Evolutionary conservation across 1,140 invertebrate genomes (phyloP), one percentile per base, ranked within the genome.

Genomic region (Planococcus citri): DNA sequence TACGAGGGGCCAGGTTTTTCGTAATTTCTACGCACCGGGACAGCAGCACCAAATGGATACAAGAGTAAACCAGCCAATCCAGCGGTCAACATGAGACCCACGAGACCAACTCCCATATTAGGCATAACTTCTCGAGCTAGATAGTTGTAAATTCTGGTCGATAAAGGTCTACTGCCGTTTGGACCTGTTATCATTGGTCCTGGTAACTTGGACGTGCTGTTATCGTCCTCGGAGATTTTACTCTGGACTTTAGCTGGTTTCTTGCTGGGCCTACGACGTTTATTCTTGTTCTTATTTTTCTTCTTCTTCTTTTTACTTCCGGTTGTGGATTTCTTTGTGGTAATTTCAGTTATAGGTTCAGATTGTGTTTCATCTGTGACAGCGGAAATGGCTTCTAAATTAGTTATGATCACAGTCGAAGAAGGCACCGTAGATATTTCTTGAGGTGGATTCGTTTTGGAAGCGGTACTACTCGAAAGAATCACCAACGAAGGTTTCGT

Each of bases 71-170:
- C 86, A 27, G 88, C 88, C 29, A 90, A 76, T 17, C 88, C 88
- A 14, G 86, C 84, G 37, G 86, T 81, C 14, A 88, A 81, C 51
- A 88, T 84, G 38, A 89, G 75, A 8, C 88, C 88, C 20, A 89
- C 83, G 21, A 89, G 77, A 74, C 88, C 88, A 0, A 90, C 85
- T 21, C 88, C 87, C 20, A 90, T 86, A 70, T 85, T 87, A 0
- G 88, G 87, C 84, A 90, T 88, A 0, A 90, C 86, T 80, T 89
- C 88, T 74, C 87, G 80, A 9, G 87, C 87, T 22, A 90, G 76
- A 73, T 88, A 90, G 75, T 88, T 89, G 73, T 89, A 90, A 29
- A 90, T 85, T 76, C 88, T 85, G 0, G 86, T 87, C 24, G 85
- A 83, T 1, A 89, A 8, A 83, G 77, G 72, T 78, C 80, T 71